Evolutionary conservation across 1,140 invertebrate species (phyloP), one percentile per base, ranked within the genome.

Genomic region (Drosophila asahinai): DNA sequence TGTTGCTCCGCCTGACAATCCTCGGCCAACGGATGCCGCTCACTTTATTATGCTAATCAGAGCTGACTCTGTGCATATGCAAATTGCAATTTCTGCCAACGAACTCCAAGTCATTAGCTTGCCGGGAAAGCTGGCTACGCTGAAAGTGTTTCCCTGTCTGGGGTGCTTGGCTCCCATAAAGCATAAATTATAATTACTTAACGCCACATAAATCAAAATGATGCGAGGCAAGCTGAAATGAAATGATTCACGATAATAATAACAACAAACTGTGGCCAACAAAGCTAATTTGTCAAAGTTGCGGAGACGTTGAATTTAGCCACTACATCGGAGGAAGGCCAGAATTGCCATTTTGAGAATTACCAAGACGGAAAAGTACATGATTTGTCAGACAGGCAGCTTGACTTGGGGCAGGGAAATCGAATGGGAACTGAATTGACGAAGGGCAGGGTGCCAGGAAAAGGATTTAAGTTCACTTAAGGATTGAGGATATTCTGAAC

Each of bases 121-220:
- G 22, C 63, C 2, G 9, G 12, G 49, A 17, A 22, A 64, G 40
- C 40, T 27, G 22, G 33, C 12, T 22, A 38, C 38, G 17, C 36
- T 27, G 66, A 25, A 25, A 59, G 47, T 40, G 57, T 30, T 33
- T 60, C 27, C 36, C 15, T 48, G 64, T 68, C 36, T 47, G 9
- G 9, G 36, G 19, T 40, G 38, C 30, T 19, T 8, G 33, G 33
- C 8, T 8, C 33, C 9, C 54, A 55, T 36, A 55, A 43, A 43
- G 43, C 60, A 67, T 72, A 73, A 67, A 70, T 81, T 80, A 86
- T 81, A 90, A 90, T 89, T 89, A 80, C 81, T 82, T 74, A 63
- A 59, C 60, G 78, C 78, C 75, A 86, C 86, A 89, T 89, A 89
- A 89, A 89, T 89, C 86, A 89, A 84, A 86, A 55, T 54, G 82